These are phyloP conservation scores for Pteromalus puparum DNA, from an alignment of 1,140 invertebrate genomes.

Conservation along the genomic window DNA sequence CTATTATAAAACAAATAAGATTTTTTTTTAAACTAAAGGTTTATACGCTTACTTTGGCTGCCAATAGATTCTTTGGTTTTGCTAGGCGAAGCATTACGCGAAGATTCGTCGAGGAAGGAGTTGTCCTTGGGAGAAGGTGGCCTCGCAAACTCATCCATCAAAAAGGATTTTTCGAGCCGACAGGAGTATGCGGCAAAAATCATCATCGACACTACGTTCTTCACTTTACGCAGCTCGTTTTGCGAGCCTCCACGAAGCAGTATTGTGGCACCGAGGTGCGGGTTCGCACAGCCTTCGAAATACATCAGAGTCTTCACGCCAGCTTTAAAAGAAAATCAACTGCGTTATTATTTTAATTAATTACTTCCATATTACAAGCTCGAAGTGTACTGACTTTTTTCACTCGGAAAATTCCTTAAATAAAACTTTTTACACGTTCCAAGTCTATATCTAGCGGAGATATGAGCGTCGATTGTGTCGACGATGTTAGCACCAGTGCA, in stretches of 20 bases:
- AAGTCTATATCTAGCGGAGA: constrained; percentile 87
- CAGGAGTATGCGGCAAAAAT: constrained; percentile 94
- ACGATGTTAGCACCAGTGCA: constrained; percentile 92
- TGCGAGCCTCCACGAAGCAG: constrained; percentile 87
- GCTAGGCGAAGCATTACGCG: constrained; percentile 60
- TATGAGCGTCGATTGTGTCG: constrained; percentile 90
- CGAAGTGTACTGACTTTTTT: constrained; percentile 72
- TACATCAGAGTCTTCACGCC: constrained; percentile 92
- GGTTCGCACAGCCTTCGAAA: constrained; percentile 91
- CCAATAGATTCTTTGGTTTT: constrained; percentile 46
- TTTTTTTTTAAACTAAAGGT: neutral
- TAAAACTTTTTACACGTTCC: constrained; percentile 93
- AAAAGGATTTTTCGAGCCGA: constrained; percentile 92
- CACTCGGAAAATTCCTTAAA: constrained; percentile 80
- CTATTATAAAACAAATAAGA: neutral
- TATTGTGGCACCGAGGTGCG: constrained; percentile 92
- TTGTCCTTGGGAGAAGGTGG: constrained; percentile 76
- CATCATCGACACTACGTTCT: constrained; percentile 88
- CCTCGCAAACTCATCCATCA: constrained; percentile 88
- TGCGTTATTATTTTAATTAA: neutral
- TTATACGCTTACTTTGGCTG: constrained; percentile 3
- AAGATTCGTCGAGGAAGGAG: constrained; percentile 71
- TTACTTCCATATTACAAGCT: neutral
- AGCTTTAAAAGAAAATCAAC: constrained; percentile 69
- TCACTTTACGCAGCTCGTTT: constrained; percentile 87